Base-by-base conservation (phyloP, 2,888 invertebrate genomes). In the Trachelus stipa region DNA sequence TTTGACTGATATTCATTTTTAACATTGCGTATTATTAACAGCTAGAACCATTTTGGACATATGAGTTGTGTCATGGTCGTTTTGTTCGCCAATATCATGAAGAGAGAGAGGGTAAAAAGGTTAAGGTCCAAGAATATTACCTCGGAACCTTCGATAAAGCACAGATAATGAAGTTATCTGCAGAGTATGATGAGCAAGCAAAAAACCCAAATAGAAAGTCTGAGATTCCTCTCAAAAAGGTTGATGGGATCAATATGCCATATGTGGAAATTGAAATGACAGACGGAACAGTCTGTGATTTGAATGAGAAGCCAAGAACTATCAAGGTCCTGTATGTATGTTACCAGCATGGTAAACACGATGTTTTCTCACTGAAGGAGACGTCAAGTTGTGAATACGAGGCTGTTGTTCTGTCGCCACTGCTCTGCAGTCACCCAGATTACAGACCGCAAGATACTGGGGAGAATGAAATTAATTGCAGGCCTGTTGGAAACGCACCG, bases 71-170 rank as follows among this genome's bases (percentile, higher is more conserved):
- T 87, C 99, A 99, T 91, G 98, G 98, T 0, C 93, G 95, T 85
- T 96, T 96, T 90, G 94, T 99, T 4, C 94, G 97, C 35, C 99
- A 99, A 90, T 99, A 97, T 90, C 99, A 99, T 91, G 99, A 99
- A 90, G 98, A 98, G 86, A 94, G 97, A 84, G 98, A 98, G 90
- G 96, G 95, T n/a, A 95, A 97, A 92, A 94, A 95, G 90, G 94
- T 96, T 1, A 96, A 95, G 88, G 92, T 95, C 0, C 98, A 98
- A 88, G 97, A 98, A 90, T 98, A 96, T 89, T 96, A 93, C 86
- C 92, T 98, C 0, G 98, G 98, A 0, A 94, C 94, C 83, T 96
- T 96, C 95, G 95, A 94, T 84, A 92, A 93, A 34, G 93, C 94
- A 4, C 94, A 95, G 84, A 94, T 95, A 81, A 92, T 93, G n/a